phyloP scores from a whole-genome alignment of 2,888 invertebrate genomes.

The Vandiemenella viatica region DNA sequence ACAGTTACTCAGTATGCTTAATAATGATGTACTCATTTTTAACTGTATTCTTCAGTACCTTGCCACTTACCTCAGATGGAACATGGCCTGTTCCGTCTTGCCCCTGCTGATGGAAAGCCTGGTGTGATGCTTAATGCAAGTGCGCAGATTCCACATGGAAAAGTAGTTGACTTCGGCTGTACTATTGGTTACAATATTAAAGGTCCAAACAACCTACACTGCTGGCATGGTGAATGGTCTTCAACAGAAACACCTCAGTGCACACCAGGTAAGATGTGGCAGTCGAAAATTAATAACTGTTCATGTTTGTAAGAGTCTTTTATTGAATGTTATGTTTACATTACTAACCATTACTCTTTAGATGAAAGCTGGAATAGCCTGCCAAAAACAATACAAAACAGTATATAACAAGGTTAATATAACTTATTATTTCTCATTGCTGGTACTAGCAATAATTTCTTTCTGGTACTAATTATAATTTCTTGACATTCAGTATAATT shows the following conservation, averaged over 20 bases:
- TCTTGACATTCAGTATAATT: too few species aligned
- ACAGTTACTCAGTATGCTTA: too few species aligned
- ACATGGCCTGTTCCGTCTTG: conserved; percentile 49
- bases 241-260: conserved; percentile 42
- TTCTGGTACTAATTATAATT: too few species aligned
- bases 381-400: too few species aligned
- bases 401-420: too few species aligned
- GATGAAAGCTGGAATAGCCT: not conserved
- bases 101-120: conserved; percentile 24
- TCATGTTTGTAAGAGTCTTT: not conserved
- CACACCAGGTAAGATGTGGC: conserved; percentile 51
- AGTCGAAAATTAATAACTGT: not conserved
- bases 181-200: conserved; percentile 44
- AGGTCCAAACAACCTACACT: conserved; percentile 56
- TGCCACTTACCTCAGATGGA: conserved; percentile 54
- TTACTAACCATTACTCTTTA: not conserved
- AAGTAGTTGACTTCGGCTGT: conserved; percentile 61
- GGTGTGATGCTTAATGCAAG: conserved; percentile 34
- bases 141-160: conserved; percentile 47
- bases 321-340: not conserved
- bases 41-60: conserved; percentile 46
- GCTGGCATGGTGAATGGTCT: conserved; percentile 73
- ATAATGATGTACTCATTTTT: too few species aligned
- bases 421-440: too few species aligned
- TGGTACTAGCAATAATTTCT: too few species aligned